A percentile compares a stretch with the other conserved stretches of the same genome.
These are phyloP conservation scores for Miniopterus natalensis DNA, from an alignment of 2,113 vertebrate genomes.

Conservation along the genomic window DNA sequence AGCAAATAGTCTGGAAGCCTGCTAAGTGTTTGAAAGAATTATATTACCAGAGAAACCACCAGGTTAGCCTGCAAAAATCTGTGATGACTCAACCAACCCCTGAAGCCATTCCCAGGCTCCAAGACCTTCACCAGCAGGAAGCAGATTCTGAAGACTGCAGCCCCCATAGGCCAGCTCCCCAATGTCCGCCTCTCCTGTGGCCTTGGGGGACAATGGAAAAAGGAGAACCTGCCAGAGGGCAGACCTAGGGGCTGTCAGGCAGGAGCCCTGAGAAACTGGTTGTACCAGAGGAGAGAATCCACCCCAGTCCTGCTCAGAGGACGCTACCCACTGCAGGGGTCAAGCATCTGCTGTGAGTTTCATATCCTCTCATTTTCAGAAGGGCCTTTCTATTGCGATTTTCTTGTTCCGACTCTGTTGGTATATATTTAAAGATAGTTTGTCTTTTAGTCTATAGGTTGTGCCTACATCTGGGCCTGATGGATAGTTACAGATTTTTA, in stretches of 20 bases:
- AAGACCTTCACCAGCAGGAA: neutral
- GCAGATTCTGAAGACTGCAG: neutral
- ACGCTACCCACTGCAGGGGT: neutral
- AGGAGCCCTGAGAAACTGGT: neutral
- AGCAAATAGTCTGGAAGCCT: neutral
- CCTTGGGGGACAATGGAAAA: neutral
- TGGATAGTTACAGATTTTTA: neutral
- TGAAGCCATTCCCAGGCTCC: neutral
- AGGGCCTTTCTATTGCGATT: neutral
- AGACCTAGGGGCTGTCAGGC: neutral
- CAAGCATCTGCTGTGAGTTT: neutral
- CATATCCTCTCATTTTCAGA: neutral
- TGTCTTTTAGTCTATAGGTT: neutral
- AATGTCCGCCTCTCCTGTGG: neutral
- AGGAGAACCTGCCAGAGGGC: neutral
- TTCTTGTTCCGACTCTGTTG: neutral
- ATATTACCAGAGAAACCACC: neutral
- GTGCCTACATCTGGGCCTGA: neutral
- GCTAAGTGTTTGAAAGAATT: neutral
- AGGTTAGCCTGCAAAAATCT: neutral
- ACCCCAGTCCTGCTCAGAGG: neutral
- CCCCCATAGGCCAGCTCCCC: neutral
- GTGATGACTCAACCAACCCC: neutral
- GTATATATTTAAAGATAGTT: neutral
- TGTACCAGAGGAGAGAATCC: neutral